Base-by-base conservation (phyloP, 2,888 invertebrate genomes). In the Caenorhabditis sulstoni region DNA sequence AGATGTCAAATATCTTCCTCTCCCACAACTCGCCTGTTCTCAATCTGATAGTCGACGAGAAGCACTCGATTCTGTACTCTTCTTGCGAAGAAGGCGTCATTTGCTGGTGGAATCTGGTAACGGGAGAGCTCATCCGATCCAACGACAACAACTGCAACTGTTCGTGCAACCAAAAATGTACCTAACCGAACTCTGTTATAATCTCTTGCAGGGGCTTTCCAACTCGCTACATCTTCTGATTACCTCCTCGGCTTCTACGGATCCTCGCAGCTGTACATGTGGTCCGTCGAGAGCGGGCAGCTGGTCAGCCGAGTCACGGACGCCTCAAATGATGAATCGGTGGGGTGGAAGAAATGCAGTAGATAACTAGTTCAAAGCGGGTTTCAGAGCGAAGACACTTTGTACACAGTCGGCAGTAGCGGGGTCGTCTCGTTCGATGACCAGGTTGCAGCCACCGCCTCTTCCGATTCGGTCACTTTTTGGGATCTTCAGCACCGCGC, bases 11-110 rank as follows among this genome's bases (percentile, higher is more conserved):
- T 52, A 82, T 86, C 0, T 81, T 89, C 14, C 53, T 85, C 35
- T 84, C 86, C 7, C 87, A 88, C 75, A 84, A 85, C 62, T 71
- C 85, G 0, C 83, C 88, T 0, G 84, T 88, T 2, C 41, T 80
- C n/a, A 70, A 52, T 22, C 7, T 80, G 5, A 66, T 47, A 0
- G 49, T 76, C 0, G 58, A 66, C 41, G 50, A 66, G 5, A 35
- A 45, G 0, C 14, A 59, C 0, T 37, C 50, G 81, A 77, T 79
- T 50, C 64, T 85, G 49, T 85, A 78, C 66, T 85, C 85, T 7
- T 81, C 79, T 7, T 89, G 88, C 55, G 86, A 85, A 55, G 83
- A 85, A 18, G 88, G 88, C 4, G 65, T 87, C n/a, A 74, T 89
- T 29, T 88, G 87, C 41, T 85, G 87, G 76, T 89, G 89, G 89